phyloP scores from a whole-genome alignment of 2,113 vertebrate genomes.

The Oreotrochilus melanogaster region DNA sequence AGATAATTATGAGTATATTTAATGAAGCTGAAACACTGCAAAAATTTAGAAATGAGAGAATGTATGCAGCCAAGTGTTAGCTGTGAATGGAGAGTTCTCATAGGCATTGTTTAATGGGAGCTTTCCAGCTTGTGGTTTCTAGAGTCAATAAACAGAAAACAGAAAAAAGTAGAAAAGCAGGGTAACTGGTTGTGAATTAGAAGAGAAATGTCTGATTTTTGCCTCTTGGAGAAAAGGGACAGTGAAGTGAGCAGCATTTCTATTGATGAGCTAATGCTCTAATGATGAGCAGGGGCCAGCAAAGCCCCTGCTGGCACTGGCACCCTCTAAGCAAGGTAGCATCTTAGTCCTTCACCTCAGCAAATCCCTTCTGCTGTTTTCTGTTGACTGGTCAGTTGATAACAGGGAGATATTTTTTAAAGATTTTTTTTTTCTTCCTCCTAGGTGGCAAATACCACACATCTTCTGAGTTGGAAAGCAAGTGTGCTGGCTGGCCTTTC shows the following conservation, averaged over 20 bases:
- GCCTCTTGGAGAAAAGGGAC: neutral
- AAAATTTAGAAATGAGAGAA: constrained; percentile 36
- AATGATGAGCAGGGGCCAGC: too few species aligned
- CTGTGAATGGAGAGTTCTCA: neutral
- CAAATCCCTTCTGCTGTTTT: neutral
- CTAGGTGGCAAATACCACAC: accelerated
- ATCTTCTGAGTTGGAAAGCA: neutral
- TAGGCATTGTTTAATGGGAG: neutral
- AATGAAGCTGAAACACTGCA: constrained; percentile 20
- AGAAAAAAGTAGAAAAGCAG: neutral
- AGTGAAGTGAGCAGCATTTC: neutral
- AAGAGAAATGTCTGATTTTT: neutral
- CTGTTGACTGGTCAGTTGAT: neutral
- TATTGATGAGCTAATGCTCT: neutral
- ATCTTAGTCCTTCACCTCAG: neutral
- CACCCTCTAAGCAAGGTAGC: neutral
- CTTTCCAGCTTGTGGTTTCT: neutral
- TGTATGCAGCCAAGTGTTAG: neutral
- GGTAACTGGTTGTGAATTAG: neutral
- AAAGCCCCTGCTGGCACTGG: neutral
- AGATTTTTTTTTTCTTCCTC: neutral
- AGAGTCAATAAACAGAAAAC: neutral
- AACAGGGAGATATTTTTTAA: neutral
- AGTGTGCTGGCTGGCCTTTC: neutral
- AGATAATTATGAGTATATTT: constrained; percentile 41